Evolutionary conservation across 2,113 vertebrate genomes (phyloP), one percentile per base, ranked within the genome.

Genomic region (Poeciliopsis turrubarensis): DNA sequence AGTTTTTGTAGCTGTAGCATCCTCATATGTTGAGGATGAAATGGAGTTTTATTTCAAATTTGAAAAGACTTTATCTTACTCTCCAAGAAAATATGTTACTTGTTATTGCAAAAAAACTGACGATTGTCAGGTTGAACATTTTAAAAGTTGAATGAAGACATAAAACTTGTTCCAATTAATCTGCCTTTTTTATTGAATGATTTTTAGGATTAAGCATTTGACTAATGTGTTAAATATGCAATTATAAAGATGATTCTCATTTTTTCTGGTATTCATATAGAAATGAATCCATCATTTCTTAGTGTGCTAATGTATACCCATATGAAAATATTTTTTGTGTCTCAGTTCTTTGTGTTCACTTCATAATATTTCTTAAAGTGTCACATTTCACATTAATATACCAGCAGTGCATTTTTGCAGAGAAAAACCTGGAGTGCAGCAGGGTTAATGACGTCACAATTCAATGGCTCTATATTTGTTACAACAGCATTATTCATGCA

Each of bases 401-500:
- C 22, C 51, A 57, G 51, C 2, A n/a, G 51, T 57, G 51, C 22
- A 7, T 6, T 57, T 25, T 57, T 57, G 51, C 51, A 57, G 51
- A 57, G 2, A 19, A 25, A 57, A n/a, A n/a, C 22, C 51, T 57
- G 10, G 22, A 57, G 25, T 9, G 51, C 51, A 25, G 22, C 22
- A 25, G 51, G 51, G 25, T 5, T 57, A 10, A 57, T 57, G 66
- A 60, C 44, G 2, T 6, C 31, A 60, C 19, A 61, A 60, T 32
- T 7, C 0, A 32, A 54, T 10, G 9, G 12, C 67, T 78, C 51
- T 64, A 41, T 65, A 31, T 63, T n/a, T 76, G 77, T 75, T 65
- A 72, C 73, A 63, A 73, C 44, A 61, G 70, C 73, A 77, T 78
- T 63, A 94, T 94, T 94, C 89, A 93, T 31, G 30, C 95, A 92